A percentile compares a stretch with the other conserved stretches of the same genome.
phyloP scores from a whole-genome alignment of 2,113 vertebrate genomes.

The Gymnogyps californianus region DNA sequence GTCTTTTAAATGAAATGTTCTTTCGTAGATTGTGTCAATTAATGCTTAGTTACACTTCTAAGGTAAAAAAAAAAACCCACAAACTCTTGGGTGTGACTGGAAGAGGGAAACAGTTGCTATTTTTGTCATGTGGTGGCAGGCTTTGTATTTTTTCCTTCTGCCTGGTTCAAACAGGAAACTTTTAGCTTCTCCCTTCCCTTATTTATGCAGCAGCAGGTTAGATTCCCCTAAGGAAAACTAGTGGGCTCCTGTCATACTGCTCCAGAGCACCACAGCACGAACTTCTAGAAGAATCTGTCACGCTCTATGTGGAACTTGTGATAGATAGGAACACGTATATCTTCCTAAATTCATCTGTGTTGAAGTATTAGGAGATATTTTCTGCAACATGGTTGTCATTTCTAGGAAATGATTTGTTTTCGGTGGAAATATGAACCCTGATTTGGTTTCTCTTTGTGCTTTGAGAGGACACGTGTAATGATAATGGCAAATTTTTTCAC shows the following conservation, averaged over 20 bases:
- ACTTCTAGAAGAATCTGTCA: background rate
- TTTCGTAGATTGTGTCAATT: background rate
- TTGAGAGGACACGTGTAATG: background rate
- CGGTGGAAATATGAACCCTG: background rate
- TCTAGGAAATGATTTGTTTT: background rate
- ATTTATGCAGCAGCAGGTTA: background rate
- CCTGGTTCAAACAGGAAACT: background rate
- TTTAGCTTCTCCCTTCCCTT: background rate
- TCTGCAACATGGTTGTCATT: background rate
- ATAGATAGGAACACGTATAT: fast-evolving
- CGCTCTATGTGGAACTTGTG: fast-evolving
- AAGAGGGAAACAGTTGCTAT: background rate
- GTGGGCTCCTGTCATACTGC: fast-evolving
- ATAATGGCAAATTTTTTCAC: background rate
- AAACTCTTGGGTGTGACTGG: background rate
- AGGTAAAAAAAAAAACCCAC: background rate
- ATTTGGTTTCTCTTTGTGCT: background rate
- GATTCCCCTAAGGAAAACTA: background rate
- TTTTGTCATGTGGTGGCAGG: background rate
- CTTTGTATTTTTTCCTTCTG: background rate
- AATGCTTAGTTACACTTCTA: background rate
- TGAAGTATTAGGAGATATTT: background rate
- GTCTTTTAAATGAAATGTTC: background rate
- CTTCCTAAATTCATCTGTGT: background rate
- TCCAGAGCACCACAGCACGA: background rate